Evolutionary conservation across 2,113 vertebrate species (phyloP).

Genomic region (Promerops cafer): DNA sequence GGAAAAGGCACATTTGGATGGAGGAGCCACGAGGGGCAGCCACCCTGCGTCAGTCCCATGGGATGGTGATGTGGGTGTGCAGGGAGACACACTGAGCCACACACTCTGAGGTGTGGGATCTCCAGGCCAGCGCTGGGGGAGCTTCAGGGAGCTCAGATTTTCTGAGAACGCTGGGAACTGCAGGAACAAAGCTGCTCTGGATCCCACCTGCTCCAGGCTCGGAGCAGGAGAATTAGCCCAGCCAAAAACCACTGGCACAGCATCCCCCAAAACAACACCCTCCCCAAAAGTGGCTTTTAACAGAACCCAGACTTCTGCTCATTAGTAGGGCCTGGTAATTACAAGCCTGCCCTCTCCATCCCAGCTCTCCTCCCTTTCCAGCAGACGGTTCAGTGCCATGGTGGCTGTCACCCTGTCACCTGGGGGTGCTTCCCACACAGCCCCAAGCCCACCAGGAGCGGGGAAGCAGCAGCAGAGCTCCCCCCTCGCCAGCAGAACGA

Average conservation of each 20-base stretch:
- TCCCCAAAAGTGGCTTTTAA: neutral
- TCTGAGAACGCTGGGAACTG: neutral
- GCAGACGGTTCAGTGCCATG: accelerated
- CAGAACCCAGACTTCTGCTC: neutral
- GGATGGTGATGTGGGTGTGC: neutral
- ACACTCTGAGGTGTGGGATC: neutral
- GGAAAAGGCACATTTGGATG: neutral
- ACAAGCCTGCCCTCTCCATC: neutral
- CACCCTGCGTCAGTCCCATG: accelerated
- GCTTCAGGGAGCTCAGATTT: neutral
- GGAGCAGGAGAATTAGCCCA: neutral
- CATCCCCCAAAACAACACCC: neutral
- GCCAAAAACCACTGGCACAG: neutral
- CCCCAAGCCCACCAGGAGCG: neutral
- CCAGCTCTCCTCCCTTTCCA: neutral
- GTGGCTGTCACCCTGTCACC: neutral
- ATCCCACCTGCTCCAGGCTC: no score
- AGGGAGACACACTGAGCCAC: neutral
- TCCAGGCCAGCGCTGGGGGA: neutral
- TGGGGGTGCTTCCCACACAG: neutral
- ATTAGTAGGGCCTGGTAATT: neutral
- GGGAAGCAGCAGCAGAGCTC: neutral
- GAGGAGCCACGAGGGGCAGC: neutral
- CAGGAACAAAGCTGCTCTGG: neutral
- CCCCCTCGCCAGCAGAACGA: neutral